Evolutionary conservation across 1,140 invertebrate species (phyloP), one percentile per base, ranked within the genome.

Genomic region (Ceratoteleas bidentatus): DNA sequence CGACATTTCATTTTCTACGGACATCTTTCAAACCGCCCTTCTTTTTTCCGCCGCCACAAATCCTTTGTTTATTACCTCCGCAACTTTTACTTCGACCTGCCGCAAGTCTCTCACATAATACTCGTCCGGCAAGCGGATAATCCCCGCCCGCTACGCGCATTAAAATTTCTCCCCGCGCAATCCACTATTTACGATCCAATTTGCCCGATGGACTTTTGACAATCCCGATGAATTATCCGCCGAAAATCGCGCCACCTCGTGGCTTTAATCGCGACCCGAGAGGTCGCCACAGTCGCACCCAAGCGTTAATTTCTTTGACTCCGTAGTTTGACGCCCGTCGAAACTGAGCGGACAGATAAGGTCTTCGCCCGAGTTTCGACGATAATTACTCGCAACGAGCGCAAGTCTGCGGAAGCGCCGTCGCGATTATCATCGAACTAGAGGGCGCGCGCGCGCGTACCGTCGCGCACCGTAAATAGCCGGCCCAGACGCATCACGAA

Each of bases 301-400:
- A 54, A 65, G 54, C 14, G 50, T 13, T 50, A 54, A 13, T 45
- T 54, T 54, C 50, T 45, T 65, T 33, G 62, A 65, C 62, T 40
- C 5, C 7, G 62, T 34, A 14, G 0, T 54, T 45, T 36, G 43
- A 54, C 38, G 16, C 36, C 38, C 57, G 24, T 40, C 33, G 34
- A 34, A 62, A 62, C 47, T 38, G 36, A 72, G 24, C 65, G 56
- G 50, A 32, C 33, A 58, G 70, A 65, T 58, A 50, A 57, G 61
- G 70, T 65, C 69, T 73, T 53, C 13, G 52, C 52, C 24, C 15
- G 24, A 56, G 38, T 73, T 58, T 58, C 53, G 40, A 52, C 70
- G 58, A 65, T 74, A 74, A 74, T 74, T 58, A 65, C 60, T 57
- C 34, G 45, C 56, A 56, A 62, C 60, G 70, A 57, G 43, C 40